A percentile compares a stretch with the other conserved stretches of the same genome.
Conservation (phyloP, 2,797 vertebrate species). For the Acestrorhynchus altus region DNA sequence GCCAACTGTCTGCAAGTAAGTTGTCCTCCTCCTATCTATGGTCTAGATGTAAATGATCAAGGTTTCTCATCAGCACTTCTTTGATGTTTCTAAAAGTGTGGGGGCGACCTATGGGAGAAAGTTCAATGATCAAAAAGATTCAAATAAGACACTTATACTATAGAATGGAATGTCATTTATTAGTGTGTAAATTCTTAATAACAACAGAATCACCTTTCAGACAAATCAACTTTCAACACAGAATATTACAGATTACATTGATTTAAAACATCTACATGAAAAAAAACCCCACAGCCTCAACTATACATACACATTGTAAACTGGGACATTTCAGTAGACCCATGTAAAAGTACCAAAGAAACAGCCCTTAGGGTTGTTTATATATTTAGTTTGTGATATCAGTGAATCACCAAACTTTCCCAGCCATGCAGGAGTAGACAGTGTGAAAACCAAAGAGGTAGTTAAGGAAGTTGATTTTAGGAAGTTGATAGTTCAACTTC, state of each 20-base stretch:
- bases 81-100: slow-evolving; percentile 34
- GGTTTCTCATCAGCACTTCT: slow-evolving; percentile 41
- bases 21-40: slow-evolving; percentile 48
- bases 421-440: slow-evolving; percentile 6
- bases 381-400: slow-evolving; percentile 14
- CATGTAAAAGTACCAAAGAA: slow-evolving; percentile 9
- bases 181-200: neutral
- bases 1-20: slow-evolving; percentile 21
- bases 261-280: neutral
- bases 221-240: neutral
- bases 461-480: neutral
- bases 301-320: neutral
- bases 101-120: slow-evolving; percentile 3
- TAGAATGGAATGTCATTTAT: neutral
- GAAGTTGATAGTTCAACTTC: too few species aligned
- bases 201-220: neutral
- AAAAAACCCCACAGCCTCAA: neutral
- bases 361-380: slow-evolving; percentile 12
- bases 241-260: too few species aligned
- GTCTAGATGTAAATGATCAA: slow-evolving; percentile 47
- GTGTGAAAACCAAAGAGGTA: slow-evolving; percentile 30
- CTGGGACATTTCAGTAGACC: neutral
- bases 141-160: slow-evolving; percentile 7
- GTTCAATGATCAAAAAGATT: neutral
- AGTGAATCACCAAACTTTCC: slow-evolving; percentile 56